These are phyloP conservation scores for Prunella fulvescens DNA, from an alignment of 2,113 vertebrate genomes.

Conservation along the genomic window DNA sequence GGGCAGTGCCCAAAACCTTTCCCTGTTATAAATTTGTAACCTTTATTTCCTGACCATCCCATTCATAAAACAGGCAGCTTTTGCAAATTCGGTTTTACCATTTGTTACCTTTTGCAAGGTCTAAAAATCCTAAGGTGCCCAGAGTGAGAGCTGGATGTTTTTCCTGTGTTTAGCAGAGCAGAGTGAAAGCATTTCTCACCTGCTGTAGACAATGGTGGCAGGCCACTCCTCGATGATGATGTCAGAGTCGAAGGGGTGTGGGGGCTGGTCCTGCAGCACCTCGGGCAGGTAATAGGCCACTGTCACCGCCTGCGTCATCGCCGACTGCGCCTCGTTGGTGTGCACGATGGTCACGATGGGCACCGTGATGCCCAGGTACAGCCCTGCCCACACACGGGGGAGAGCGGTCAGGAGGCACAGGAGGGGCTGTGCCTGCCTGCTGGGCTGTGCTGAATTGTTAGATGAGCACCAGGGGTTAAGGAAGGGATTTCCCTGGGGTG, in stretches of 20 bases:
- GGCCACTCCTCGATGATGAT: constrained; percentile 86
- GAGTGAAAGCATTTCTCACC: constrained; percentile 45
- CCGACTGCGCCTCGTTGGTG: constrained; percentile 68
- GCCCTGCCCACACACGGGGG: background rate
- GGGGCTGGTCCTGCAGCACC: constrained; percentile 78
- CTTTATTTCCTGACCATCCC: background rate
- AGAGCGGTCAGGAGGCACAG: fast-evolving
- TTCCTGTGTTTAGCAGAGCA: fast-evolving
- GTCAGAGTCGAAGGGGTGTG: constrained; percentile 74
- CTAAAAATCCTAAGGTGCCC: fast-evolving
- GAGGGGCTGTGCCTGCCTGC: background rate
- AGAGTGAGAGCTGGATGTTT: fast-evolving
- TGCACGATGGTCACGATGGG: constrained; percentile 85
- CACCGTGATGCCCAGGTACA: constrained; percentile 85
- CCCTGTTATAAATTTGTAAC: fast-evolving
- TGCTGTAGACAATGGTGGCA: constrained; percentile 75
- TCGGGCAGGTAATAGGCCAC: constrained; percentile 83
- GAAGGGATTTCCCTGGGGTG: fast-evolving
- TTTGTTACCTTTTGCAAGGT: background rate
- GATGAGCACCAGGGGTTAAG: fast-evolving
- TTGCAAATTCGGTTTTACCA: background rate
- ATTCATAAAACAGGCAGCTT: background rate
- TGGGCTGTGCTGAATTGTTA: fast-evolving
- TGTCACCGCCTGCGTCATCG: constrained; percentile 70
- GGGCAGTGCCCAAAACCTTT: background rate